Evolutionary conservation across 2,888 invertebrate species (phyloP), one percentile per base, ranked within the genome.

Genomic region (Eulithis prunata): DNA sequence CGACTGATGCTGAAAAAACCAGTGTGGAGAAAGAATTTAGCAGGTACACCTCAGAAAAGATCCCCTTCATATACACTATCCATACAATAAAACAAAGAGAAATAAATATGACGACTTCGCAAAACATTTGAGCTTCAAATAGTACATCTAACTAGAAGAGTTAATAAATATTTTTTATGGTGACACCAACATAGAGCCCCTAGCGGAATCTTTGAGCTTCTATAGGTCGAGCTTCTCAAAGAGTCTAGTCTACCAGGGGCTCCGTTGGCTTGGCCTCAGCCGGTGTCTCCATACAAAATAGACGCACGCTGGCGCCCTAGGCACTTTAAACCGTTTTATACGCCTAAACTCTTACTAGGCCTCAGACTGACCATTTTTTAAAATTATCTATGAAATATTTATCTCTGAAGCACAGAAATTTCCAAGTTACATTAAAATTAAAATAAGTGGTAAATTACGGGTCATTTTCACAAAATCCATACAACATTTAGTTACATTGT

Each of bases 401-500:
- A 21, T 21, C 32, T 41, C 13, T 32, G 46, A 62, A 62, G 43
- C 32, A 61, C 47, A 47, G 28, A 57, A 51, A 51, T 56, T 56
- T 11, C 11, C n/a, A 28, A 45, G n/a, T 45, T 45, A 56, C 7
- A 36, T 46, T 58, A 47, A 45, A 45, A 60, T 13, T 53, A 32
- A 21, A 28, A 21, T 21, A 21, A 21, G 21, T 53, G 60, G 6
- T 32, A 56, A 56, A 47, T 41, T 45, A 57, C 52, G n/a, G 21
- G 36, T 36, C 49, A 62, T 55, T 32, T 62, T 58, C 51, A 59
- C 55, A 62, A 53, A 45, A 61, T 41, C 41, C 14, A 66, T 46
- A 58, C 62, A 46, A 62, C 21, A 49, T 49, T 57, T 53, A 49
- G 38, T 59, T 32, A 61, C 51, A 67, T 70, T 70, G 70, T 66